A percentile compares a stretch with the other conserved stretches of the same genome.
Conservation (phyloP, 2,113 vertebrate species). For the Nesoenas mayeri region DNA sequence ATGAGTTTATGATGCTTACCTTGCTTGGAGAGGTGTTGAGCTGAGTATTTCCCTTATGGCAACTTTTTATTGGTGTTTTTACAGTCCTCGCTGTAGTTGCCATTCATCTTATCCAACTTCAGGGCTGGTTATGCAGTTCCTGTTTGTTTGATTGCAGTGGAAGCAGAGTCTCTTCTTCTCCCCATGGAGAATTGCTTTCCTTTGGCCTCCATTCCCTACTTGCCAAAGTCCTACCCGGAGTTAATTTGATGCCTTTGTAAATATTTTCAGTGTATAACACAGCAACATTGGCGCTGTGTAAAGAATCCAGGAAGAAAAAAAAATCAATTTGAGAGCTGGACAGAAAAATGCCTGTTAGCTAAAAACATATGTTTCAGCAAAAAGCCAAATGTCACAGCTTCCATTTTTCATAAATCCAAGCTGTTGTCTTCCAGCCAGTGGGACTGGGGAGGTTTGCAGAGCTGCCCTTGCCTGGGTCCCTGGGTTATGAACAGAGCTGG, state of each 20-base stretch:
- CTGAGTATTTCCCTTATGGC: slow-evolving; percentile 19
- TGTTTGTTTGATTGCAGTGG: neutral
- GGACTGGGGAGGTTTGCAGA: neutral
- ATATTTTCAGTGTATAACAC: neutral
- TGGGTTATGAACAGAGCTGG: neutral
- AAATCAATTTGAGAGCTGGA: slow-evolving; percentile 1
- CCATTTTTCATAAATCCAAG: neutral
- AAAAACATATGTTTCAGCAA: slow-evolving; percentile 9
- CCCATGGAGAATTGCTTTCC: neutral
- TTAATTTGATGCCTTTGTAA: neutral
- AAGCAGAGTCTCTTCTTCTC: neutral
- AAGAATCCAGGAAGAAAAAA: neutral
- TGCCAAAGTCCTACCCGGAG: neutral
- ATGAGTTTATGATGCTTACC: slow-evolving; percentile 35
- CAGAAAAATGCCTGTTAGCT: neutral
- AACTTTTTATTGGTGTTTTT: slow-evolving; percentile 46
- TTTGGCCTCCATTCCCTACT: neutral
- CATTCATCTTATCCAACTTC: slow-evolving; percentile 1
- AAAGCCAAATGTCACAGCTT: neutral
- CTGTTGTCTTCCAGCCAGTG: neutral
- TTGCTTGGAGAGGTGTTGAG: slow-evolving; percentile 8
- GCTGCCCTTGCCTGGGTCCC: neutral
- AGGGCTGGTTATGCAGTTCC: neutral
- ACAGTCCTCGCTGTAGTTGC: neutral
- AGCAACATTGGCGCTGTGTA: neutral